phyloP scores from a whole-genome alignment of 2,888 invertebrate genomes.

The Gymnosoma rotundatum region DNA sequence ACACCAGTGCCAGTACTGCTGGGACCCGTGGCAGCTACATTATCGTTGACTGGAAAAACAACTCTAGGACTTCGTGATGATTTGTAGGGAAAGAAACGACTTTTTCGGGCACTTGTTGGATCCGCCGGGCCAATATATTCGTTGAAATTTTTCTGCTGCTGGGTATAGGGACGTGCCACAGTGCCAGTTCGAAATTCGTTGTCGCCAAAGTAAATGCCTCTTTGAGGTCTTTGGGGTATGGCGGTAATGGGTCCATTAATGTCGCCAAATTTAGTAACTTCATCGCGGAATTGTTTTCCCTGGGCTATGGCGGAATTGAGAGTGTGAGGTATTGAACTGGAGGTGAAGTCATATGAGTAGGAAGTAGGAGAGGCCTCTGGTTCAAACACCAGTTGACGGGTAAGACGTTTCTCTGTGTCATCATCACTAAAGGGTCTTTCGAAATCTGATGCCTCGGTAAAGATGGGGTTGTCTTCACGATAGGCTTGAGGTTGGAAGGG shows the following conservation, averaged over 20 bases:
- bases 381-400: constrained; percentile 78
- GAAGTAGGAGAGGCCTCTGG: constrained; percentile 73
- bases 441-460: constrained; percentile 77
- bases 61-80: constrained; percentile 82
- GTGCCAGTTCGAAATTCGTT: constrained; percentile 78
- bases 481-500: constrained; percentile 82
- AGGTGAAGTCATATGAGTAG: constrained; percentile 80
- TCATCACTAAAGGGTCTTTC: constrained; percentile 78
- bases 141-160: constrained; percentile 80
- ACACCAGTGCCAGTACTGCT: constrained; percentile 78
- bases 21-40: constrained; percentile 79
- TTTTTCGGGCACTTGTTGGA: constrained; percentile 79
- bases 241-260: constrained; percentile 82
- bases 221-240: constrained; percentile 78
- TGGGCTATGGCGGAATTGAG: constrained; percentile 74
- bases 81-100: constrained; percentile 80
- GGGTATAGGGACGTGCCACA: constrained; percentile 72
- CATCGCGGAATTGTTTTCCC: constrained; percentile 80
- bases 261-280: constrained; percentile 82
- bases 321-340: constrained; percentile 79
- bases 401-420: constrained; percentile 79
- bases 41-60: constrained; percentile 81
- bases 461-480: constrained; percentile 81
- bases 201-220: constrained; percentile 79
- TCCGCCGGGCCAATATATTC: constrained; percentile 77